These are phyloP conservation scores for Baronia brevicornis DNA, from an alignment of 2,888 invertebrate species.

Conservation along the genomic window DNA sequence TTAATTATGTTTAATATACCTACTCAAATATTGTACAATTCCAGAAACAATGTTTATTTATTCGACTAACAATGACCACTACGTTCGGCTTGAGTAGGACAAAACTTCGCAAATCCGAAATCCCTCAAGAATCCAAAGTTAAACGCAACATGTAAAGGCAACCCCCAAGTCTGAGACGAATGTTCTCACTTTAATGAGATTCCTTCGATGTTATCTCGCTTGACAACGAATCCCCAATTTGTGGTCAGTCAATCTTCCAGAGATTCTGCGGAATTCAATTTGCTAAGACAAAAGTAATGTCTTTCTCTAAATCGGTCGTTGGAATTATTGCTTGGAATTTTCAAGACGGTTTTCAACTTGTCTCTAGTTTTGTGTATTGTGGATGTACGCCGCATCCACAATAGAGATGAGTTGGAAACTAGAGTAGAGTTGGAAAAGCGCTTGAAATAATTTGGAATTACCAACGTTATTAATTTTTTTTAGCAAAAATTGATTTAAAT, in stretches of 20 bases:
- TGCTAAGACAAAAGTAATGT: constrained; percentile 63
- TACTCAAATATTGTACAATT: constrained; percentile 3
- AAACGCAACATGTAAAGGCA: constrained; percentile 48
- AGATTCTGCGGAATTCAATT: constrained; percentile 66
- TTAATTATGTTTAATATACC: too few species aligned
- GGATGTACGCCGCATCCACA: too few species aligned
- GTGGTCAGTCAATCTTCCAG: constrained; percentile 69
- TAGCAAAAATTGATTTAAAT: too few species aligned
- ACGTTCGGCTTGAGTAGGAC: constrained; percentile 9
- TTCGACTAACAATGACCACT: constrained; percentile 9
- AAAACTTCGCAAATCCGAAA: constrained; percentile 34
- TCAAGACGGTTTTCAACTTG: constrained; percentile 27
- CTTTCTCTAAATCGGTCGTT: constrained; percentile 35
- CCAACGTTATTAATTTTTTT: too few species aligned
- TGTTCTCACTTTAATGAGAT: constrained; percentile 67
- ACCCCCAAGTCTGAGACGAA: constrained; percentile 37
- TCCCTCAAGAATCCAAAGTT: constrained; percentile 49
- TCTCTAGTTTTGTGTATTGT: too few species aligned
- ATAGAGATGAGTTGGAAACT: too few species aligned
- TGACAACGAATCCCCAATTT: constrained; percentile 71
- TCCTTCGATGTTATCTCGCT: constrained; percentile 65
- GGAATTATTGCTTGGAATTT: constrained; percentile 33
- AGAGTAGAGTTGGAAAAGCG: too few species aligned
- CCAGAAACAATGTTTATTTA: constrained; percentile 17
- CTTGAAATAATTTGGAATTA: too few species aligned